These are phyloP conservation scores for Turritopsis rubra DNA, from an alignment of 30 jellyfish, hydroid and myxozoan species.

Conservation along the genomic window DNA sequence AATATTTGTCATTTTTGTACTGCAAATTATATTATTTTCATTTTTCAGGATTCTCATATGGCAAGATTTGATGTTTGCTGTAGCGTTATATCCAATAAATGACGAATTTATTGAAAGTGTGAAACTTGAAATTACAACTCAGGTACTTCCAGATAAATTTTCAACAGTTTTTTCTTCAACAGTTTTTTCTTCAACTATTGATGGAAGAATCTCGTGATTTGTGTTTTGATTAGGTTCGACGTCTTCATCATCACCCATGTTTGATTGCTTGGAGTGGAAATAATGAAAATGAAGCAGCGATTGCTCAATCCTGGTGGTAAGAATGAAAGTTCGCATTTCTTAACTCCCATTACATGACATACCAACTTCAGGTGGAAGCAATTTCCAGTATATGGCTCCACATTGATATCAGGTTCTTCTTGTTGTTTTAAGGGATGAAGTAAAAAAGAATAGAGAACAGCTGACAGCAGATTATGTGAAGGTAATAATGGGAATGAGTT, in stretches of 20 bases:
- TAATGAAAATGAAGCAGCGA: conserved; percentile 90
- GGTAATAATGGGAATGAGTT: not conserved
- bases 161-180: not conserved
- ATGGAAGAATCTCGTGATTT: not conserved
- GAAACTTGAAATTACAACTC: conserved; percentile 36
- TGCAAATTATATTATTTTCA: not conserved
- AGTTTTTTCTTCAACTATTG: not conserved
- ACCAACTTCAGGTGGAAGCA: too few relatives aligned
- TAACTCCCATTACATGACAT: too few relatives aligned
- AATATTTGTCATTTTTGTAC: not conserved
- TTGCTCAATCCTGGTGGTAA: conserved; percentile 65
- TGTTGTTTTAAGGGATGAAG: conserved; percentile 24
- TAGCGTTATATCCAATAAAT: conserved; percentile 83
- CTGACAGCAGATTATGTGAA: conserved; percentile 23
- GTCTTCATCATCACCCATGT: conserved; percentile 73
- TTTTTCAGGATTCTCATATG: conserved; percentile 55
- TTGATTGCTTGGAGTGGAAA: conserved; percentile 84
- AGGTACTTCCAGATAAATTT: conserved; percentile 30
- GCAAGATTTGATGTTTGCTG: conserved; percentile 96
- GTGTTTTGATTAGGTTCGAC: conserved; percentile 26
- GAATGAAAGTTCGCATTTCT: not conserved
- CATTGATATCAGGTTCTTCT: not conserved
- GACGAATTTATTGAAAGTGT: conserved; percentile 44
- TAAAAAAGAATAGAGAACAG: conserved; percentile 10
- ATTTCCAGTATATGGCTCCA: too few relatives aligned